Percentiles rank a stretch among this genome's conserved stretches.
These are phyloP conservation scores for Allobates femoralis DNA, from an alignment of 2,797 vertebrate genomes.

Conservation along the genomic window DNA sequence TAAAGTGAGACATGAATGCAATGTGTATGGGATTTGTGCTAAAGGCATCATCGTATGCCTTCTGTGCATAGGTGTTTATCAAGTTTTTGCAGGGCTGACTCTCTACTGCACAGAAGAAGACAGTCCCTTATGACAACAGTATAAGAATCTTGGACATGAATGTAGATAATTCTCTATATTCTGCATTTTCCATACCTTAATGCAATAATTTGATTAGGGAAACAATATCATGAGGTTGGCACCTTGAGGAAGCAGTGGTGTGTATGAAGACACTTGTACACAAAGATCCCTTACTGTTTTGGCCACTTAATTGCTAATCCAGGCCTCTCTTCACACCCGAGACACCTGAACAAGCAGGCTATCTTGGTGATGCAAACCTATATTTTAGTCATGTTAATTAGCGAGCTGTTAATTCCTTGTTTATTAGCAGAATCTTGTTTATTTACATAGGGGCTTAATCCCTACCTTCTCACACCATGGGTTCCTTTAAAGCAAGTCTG, in stretches of 20 bases:
- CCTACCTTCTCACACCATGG: neutral
- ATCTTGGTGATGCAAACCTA: slow-evolving; percentile 6
- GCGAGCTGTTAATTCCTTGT: slow-evolving; percentile 19
- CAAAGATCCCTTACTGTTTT: neutral
- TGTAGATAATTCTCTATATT: no score
- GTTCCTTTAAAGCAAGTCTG: neutral
- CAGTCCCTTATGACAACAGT: no score
- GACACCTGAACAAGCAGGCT: neutral
- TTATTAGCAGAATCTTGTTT: slow-evolving; percentile 12
- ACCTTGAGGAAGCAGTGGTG: neutral
- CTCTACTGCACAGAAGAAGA: neutral
- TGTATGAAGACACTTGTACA: neutral
- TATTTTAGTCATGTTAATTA: neutral
- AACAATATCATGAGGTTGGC: neutral
- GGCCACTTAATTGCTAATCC: slow-evolving; percentile 3
- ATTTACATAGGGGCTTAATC: slow-evolving; percentile 6
- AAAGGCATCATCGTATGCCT: neutral
- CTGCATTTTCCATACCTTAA: no score
- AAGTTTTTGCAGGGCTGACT: neutral
- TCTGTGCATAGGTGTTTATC: neutral
- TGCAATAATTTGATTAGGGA: no score
- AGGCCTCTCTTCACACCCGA: slow-evolving; percentile 2
- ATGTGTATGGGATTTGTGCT: neutral
- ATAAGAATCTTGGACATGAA: neutral
- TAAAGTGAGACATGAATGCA: slow-evolving; percentile 14